Base-by-base conservation (phyloP, 2,113 vertebrate species). In the Chaenocephalus aceratus region DNA sequence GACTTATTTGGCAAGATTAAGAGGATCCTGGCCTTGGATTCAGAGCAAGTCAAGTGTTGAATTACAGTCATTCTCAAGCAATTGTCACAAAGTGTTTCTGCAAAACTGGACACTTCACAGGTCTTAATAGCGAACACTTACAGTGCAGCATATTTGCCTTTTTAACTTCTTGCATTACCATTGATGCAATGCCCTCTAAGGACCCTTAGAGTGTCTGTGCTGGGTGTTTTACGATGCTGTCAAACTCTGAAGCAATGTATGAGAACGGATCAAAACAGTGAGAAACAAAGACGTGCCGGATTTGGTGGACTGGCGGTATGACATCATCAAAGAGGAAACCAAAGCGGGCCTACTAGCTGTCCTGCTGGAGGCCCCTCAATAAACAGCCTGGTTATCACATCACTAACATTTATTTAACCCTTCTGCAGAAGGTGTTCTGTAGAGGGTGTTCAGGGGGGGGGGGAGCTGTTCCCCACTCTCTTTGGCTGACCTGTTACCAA, bases 361-460 rank as follows among this genome's bases (percentile, higher is more conserved):
- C 78, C 86, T 77, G 92, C 92, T 90, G 87, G 94, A 93, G 95
- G 91, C 92, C 95, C 91, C 95, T 96, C 94, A 94, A 96, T 96
- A 98, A 97, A 97, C 96, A 97, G 96, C 94, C 95, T 97, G 96
- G 96, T 98, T 99, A 98, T 98, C 97, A 95, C 96, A 97, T 95
- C 96, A 97, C 97, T 98, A 99, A 99, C 97, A 98, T 99, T 99
- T 98, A 96, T 97, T 97, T 99, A 98, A 99, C 97, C 97, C 96
- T 95, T 96, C 96, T 96, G 96, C 95, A 94, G 95, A 96, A 95
- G 95, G 96, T 95, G 91, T 95, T 93, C 91, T 87, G 88, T 57
- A 48, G 86, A 82, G 91, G 89, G 84, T 36, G 65, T 72, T 89
- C 68, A 30, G 30, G 30, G 30, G 89, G 85, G 85, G 21, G 83